phyloP scores from a whole-genome alignment of 2,888 invertebrate species.

The Folsomia manolachei region DNA sequence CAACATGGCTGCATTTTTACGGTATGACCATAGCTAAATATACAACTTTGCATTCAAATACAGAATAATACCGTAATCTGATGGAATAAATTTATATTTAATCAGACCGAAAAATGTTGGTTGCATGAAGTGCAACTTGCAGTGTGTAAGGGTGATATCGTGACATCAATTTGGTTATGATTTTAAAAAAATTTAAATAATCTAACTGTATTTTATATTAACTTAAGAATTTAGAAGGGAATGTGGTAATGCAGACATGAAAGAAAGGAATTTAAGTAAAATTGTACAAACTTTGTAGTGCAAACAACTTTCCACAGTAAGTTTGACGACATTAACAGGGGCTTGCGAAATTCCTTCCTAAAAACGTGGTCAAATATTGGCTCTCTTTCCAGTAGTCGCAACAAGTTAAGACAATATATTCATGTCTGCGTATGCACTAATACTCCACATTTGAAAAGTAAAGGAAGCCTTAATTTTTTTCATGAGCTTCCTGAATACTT shows the following conservation, averaged over 20 bases:
- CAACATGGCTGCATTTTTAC: no score
- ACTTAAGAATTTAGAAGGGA: neutral
- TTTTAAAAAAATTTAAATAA: neutral
- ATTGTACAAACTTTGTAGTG: neutral
- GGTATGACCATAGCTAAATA: no score
- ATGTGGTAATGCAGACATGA: neutral
- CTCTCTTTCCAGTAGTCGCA: neutral
- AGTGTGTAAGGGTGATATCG: neutral
- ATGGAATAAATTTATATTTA: constrained; percentile 16
- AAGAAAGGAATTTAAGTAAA: neutral
- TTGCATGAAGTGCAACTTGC: neutral
- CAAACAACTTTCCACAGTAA: neutral
- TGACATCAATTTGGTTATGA: neutral
- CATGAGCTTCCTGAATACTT: neutral
- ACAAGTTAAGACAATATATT: no score
- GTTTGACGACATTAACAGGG: neutral
- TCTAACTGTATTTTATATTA: no score
- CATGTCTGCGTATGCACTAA: no score
- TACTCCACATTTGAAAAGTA: no score
- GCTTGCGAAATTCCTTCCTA: neutral
- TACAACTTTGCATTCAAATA: no score
- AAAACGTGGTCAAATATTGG: neutral
- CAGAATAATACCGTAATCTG: neutral
- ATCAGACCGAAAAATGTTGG: neutral
- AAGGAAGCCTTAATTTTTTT: no score